Evolutionary conservation across 2,113 vertebrate species (phyloP).

Genomic region (Puntigrus tetrazona): DNA sequence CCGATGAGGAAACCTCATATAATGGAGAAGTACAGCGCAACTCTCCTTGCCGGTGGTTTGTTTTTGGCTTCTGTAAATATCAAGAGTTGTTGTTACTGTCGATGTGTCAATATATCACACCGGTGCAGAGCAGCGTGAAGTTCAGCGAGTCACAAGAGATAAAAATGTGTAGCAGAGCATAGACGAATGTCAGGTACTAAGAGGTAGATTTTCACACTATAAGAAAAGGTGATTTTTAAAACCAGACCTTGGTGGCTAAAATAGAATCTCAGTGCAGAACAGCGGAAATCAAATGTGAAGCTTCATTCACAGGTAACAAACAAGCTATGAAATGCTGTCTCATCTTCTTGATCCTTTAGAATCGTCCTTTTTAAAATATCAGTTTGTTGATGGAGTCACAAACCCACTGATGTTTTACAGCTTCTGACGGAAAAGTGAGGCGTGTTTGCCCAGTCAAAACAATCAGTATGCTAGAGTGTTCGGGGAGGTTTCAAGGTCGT

Average conservation of each 20-base stretch:
- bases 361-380: not conserved
- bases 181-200: not conserved
- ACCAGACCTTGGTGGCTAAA: not conserved
- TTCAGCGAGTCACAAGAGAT: conserved; percentile 3
- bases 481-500: not conserved
- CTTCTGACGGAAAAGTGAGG: not conserved
- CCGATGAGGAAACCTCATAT: conserved; percentile 58
- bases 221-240: conserved; percentile 12
- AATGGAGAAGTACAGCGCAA: conserved; percentile 49
- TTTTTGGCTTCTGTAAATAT: conserved; percentile 38
- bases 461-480: not conserved
- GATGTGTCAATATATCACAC: conserved; percentile 24
- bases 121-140: conserved; percentile 34
- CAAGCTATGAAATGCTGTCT: not conserved
- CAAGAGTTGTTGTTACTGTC: conserved; percentile 26
- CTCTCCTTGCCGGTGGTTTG: conserved; percentile 33
- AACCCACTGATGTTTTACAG: not conserved
- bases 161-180: conserved; percentile 8
- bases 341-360: not conserved
- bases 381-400: not conserved
- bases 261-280: not conserved
- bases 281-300: not conserved
- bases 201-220: conserved; percentile 10
- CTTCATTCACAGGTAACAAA: not conserved
- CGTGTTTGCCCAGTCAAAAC: not conserved